These are phyloP conservation scores for Danionella cerebrum DNA, from an alignment of 2,113 vertebrate genomes.

Conservation along the genomic window DNA sequence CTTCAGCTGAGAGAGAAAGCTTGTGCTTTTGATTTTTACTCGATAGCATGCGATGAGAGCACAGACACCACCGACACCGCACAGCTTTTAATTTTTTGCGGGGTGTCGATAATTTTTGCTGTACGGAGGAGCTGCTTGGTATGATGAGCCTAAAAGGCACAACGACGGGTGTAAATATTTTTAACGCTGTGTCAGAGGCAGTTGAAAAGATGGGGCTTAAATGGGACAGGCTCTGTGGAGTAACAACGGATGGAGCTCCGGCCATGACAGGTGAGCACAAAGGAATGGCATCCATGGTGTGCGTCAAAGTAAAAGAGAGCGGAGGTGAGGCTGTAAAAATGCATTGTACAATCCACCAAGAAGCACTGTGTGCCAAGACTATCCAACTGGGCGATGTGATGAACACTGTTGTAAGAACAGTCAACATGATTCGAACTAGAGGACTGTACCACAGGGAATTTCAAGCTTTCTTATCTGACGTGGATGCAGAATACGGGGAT, in stretches of 20 bases:
- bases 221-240: not conserved
- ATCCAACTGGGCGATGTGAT: not conserved
- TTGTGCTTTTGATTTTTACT: not conserved
- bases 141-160: conserved; percentile 14
- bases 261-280: conserved; percentile 28
- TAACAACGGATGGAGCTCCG: conserved; percentile 27
- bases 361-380: not conserved
- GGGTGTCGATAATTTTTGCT: not conserved
- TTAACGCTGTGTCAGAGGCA: conserved; percentile 15
- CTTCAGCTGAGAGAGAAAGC: no score
- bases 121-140: not conserved
- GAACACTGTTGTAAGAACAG: conserved; percentile 16
- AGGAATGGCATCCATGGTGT: conserved; percentile 31
- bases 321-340: conserved; percentile 17
- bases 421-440: conserved; percentile 7
- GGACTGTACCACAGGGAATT: conserved; percentile 19
- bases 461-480: conserved; percentile 1
- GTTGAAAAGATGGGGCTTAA: conserved; percentile 1
- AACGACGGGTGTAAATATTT: conserved; percentile 21
- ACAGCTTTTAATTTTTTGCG: not conserved
- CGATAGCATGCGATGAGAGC: not conserved
- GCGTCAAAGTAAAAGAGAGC: not conserved
- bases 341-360: not conserved
- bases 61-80: not conserved
- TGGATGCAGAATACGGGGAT: conserved; percentile 23